phyloP scores from a whole-genome alignment of 2,888 invertebrate species.

The Cremastinae sp. region DNA sequence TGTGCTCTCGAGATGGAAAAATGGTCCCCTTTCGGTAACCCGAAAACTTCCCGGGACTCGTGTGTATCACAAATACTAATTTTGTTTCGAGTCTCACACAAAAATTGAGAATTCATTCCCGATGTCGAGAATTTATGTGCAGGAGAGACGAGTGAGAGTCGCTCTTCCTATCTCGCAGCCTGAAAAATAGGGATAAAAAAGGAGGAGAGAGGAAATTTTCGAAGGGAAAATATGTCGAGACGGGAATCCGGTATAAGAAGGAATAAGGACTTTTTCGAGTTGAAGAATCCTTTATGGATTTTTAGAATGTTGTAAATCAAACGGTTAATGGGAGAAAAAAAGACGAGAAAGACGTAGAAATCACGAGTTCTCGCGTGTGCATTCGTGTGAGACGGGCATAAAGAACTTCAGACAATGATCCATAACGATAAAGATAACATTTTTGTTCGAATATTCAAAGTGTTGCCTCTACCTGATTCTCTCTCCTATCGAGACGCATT shows the following conservation, averaged over 20 bases:
- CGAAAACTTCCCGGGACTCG: too few relatives aligned
- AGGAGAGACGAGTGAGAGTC: not conserved
- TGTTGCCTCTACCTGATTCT: too few relatives aligned
- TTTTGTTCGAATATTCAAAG: slow-evolving; percentile 11
- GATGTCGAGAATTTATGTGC: not conserved
- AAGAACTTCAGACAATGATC: slow-evolving; percentile 79
- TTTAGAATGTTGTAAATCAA: slow-evolving; percentile 80
- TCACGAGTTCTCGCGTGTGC: slow-evolving; percentile 5
- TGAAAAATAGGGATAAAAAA: slow-evolving; percentile 7
- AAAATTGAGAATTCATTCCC: too few relatives aligned
- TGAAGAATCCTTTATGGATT: slow-evolving; percentile 78
- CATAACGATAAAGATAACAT: slow-evolving; percentile 79
- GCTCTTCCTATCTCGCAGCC: not conserved
- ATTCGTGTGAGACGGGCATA: slow-evolving; percentile 66
- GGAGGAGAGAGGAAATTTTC: slow-evolving; percentile 32
- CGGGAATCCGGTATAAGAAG: slow-evolving; percentile 42
- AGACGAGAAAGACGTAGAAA: slow-evolving; percentile 19
- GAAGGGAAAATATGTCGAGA: slow-evolving; percentile 22
- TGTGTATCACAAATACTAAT: too few relatives aligned
- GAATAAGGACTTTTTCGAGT: slow-evolving; percentile 53
- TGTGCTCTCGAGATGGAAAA: slow-evolving; percentile 44
- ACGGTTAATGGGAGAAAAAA: slow-evolving; percentile 78
- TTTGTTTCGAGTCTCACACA: too few relatives aligned
- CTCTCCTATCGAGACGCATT: too few relatives aligned
- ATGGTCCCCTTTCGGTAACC: slow-evolving; percentile 20